Evolutionary conservation across 2,888 invertebrate species (phyloP).

Genomic region (Drosophila pegasa): DNA sequence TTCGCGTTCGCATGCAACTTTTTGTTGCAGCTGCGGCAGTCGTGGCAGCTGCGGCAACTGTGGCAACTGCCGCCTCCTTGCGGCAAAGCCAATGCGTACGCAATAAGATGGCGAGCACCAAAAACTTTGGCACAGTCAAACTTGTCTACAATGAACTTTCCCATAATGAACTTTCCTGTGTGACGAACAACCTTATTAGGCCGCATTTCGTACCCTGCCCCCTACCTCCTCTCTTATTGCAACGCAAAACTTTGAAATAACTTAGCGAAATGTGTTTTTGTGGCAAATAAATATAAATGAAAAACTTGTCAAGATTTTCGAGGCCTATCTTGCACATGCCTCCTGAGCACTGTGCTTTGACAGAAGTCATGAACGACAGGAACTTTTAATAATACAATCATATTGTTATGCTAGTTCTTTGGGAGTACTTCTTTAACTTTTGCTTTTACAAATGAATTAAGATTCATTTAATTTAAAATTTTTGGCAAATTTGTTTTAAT

Average conservation of each 20-base stretch:
- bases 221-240: background rate
- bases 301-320: slow-evolving; percentile 21
- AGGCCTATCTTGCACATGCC: slow-evolving; percentile 22
- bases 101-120: slow-evolving; percentile 26
- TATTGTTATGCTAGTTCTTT: slow-evolving; percentile 5
- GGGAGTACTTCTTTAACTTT: background rate
- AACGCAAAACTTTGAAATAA: slow-evolving; percentile 43
- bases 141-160: slow-evolving; percentile 41
- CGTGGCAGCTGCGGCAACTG: slow-evolving; percentile 4
- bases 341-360: background rate
- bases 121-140: slow-evolving; percentile 39
- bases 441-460: background rate
- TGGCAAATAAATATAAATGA: slow-evolving; percentile 27
- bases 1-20: slow-evolving; percentile 38
- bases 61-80: too few species aligned
- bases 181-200: slow-evolving; percentile 53
- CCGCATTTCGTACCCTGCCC: slow-evolving; percentile 16
- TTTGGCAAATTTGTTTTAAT: too few species aligned
- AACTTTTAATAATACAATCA: slow-evolving; percentile 7
- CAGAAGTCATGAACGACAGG: background rate
- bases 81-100: slow-evolving; percentile 37
- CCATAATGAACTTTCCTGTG: slow-evolving; percentile 51
- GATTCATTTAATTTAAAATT: background rate
- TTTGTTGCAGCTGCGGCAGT: slow-evolving; percentile 21
- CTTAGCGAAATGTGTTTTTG: slow-evolving; percentile 23